phyloP scores from a whole-genome alignment of 2,888 invertebrate genomes.

The Empis livida region DNA sequence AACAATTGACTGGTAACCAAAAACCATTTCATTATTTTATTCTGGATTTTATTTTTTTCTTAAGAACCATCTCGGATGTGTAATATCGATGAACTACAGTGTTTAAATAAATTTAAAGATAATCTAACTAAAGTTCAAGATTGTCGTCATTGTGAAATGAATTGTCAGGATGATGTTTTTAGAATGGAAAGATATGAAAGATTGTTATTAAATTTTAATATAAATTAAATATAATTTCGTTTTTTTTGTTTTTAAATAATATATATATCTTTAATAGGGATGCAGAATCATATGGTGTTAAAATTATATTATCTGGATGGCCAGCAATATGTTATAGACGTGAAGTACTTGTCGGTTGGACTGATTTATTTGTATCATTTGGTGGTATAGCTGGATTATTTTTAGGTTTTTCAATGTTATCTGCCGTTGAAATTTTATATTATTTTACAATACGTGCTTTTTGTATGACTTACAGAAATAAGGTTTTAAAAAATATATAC shows the following conservation, averaged over 20 bases:
- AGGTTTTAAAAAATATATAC: conserved; percentile 19
- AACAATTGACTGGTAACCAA: too few species aligned
- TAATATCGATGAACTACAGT: conserved; percentile 43
- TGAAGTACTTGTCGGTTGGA: conserved; percentile 73
- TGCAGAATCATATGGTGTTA: neutral
- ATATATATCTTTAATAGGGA: too few species aligned
- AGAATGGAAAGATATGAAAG: conserved; percentile 59
- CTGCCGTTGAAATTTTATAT: conserved; percentile 63
- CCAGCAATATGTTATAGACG: conserved; percentile 64
- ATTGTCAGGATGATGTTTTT: conserved; percentile 63
- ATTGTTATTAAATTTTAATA: conserved; percentile 34
- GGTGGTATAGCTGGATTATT: conserved; percentile 44
- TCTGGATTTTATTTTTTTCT: too few species aligned
- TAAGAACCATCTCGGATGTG: conserved; percentile 37
- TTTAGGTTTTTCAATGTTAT: conserved; percentile 58
- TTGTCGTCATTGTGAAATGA: conserved; percentile 53
- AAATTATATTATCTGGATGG: conserved; percentile 35
- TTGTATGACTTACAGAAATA: conserved; percentile 35
- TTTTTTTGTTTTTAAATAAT: too few species aligned
- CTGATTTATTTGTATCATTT: conserved; percentile 53
- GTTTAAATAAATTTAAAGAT: conserved; percentile 41
- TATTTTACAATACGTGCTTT: conserved; percentile 56
- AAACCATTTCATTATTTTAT: too few species aligned
- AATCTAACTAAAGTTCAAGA: conserved; percentile 45
- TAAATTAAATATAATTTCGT: too few species aligned